phyloP scores from a whole-genome alignment of 2,113 vertebrate species.

The Lycaon pictus region DNA sequence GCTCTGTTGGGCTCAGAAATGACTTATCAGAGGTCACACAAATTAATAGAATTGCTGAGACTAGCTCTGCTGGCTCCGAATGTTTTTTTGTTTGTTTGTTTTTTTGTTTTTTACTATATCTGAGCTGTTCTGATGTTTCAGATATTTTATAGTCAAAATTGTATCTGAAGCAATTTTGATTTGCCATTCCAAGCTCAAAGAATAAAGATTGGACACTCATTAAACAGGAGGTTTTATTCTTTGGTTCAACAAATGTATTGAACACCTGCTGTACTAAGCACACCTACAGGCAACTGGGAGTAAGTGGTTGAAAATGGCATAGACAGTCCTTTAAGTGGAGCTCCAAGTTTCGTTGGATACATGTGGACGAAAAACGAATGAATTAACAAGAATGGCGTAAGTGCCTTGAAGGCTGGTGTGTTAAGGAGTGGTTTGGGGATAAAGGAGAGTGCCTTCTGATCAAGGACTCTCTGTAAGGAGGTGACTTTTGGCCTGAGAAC shows the following conservation, averaged over 20 bases:
- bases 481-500: neutral
- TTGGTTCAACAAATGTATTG: neutral
- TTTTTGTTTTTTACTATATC: neutral
- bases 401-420: neutral
- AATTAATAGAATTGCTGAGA: neutral
- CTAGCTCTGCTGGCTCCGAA: neutral
- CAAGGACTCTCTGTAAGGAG: neutral
- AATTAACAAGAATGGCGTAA: neutral
- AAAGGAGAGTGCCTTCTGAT: neutral
- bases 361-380: neutral
- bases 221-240: neutral
- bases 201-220: neutral
- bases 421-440: neutral
- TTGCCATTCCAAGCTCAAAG: neutral
- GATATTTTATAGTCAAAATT: neutral
- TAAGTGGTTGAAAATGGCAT: neutral
- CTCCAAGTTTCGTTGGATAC: rapidly evolving
- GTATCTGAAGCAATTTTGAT: neutral
- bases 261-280: neutral
- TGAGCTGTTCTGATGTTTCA: neutral
- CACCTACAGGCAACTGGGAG: neutral
- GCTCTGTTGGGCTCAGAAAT: neutral
- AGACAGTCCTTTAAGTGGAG: neutral
- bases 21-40: neutral
- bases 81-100: neutral